phyloP scores from a whole-genome alignment of 2,113 vertebrate genomes.

The Nycticorax nycticorax region DNA sequence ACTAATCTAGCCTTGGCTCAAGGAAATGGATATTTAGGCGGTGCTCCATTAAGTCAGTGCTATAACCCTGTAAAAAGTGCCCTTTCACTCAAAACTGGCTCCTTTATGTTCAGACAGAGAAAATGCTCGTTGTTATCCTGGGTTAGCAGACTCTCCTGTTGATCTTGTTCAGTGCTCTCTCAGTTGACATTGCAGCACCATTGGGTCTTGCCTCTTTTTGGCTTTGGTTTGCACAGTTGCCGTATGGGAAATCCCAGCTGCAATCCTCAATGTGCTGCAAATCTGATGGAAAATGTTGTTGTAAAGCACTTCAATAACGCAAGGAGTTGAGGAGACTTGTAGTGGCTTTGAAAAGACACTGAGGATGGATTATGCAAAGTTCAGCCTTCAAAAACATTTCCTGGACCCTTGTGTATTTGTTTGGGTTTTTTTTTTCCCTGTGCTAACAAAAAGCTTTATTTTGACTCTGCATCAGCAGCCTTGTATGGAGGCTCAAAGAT shows the following conservation, averaged over 20 bases:
- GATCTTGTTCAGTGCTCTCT: background rate
- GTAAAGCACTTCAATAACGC: fast-evolving
- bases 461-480: background rate
- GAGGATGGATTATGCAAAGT: background rate
- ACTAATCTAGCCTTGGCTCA: background rate
- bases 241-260: background rate
- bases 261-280: background rate
- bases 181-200: fast-evolving
- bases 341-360: background rate
- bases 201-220: background rate
- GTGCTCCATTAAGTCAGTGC: background rate
- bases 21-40: background rate
- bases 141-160: background rate
- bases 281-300: background rate
- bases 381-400: background rate
- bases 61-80: background rate
- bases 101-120: background rate
- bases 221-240: background rate
- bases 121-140: background rate
- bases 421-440: background rate
- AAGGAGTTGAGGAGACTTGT: background rate
- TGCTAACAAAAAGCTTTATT: background rate
- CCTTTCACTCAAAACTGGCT: background rate
- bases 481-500: background rate
- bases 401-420: background rate